Percentiles rank a stretch among this genome's conserved stretches.
phyloP scores from a whole-genome alignment of 2,888 invertebrate species.

The Andrena trimmerana region DNA sequence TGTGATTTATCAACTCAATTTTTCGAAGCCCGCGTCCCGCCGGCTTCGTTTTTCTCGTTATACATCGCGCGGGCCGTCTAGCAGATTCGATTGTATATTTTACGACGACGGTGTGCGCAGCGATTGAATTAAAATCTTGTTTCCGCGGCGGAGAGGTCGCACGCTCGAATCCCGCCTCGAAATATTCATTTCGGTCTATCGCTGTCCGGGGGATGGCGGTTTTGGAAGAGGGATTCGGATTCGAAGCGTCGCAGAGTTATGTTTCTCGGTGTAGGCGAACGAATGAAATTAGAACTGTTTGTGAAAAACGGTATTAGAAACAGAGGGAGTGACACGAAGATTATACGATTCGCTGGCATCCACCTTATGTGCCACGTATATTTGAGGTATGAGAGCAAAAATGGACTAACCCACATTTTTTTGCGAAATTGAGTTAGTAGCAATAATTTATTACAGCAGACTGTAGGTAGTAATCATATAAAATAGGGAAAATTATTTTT shows the following conservation, averaged over 20 bases:
- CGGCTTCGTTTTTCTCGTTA: constrained; percentile 26
- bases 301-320: not conserved
- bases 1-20: constrained; percentile 35
- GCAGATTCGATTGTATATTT: constrained; percentile 49
- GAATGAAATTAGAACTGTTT: not conserved
- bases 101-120: constrained; percentile 23
- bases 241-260: not conserved
- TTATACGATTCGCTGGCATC: not conserved
- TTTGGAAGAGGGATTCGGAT: not conserved
- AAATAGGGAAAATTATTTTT: too few relatives aligned
- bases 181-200: constrained; percentile 29
- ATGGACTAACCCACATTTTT: too few relatives aligned
- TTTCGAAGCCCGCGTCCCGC: constrained; percentile 12
- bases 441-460: too few relatives aligned
- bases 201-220: not conserved
- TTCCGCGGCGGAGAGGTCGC: not conserved
- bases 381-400: too few relatives aligned
- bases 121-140: constrained; percentile 57
- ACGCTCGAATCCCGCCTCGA: not conserved
- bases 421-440: too few relatives aligned
- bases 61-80: not conserved
- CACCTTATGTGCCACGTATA: too few relatives aligned
- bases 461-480: too few relatives aligned
- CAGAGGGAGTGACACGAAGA: not conserved
- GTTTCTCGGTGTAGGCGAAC: not conserved